Evolutionary conservation across 2,888 invertebrate genomes (phyloP).

Genomic region (Diaperis boleti): DNA sequence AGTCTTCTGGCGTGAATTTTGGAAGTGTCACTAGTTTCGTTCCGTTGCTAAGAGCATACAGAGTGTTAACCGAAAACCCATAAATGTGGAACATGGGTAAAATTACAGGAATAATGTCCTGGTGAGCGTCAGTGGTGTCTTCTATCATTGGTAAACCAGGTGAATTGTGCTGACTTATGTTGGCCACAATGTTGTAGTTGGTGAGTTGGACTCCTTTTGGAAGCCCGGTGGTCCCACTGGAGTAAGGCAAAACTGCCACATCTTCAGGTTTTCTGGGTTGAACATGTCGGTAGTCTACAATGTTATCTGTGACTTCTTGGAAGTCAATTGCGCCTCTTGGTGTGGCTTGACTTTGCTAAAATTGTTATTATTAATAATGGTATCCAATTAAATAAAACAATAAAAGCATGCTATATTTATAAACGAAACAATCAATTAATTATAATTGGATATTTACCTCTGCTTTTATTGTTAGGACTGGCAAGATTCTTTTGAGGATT

Average conservation of each 20-base stretch:
- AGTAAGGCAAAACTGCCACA: constrained; percentile 79
- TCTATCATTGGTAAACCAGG: constrained; percentile 31
- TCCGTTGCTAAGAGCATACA: constrained; percentile 73
- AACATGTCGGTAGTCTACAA: constrained; percentile 66
- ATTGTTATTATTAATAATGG: too few species aligned
- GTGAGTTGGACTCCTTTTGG: constrained; percentile 81
- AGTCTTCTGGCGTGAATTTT: constrained; percentile 79
- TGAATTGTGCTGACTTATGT: constrained; percentile 47
- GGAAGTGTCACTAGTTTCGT: constrained; percentile 77
- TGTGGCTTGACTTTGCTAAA: too few species aligned
- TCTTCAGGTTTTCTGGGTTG: constrained; percentile 68
- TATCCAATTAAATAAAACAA: too few species aligned
- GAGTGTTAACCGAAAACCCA: constrained; percentile 74
- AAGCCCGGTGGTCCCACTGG: constrained; percentile 87
- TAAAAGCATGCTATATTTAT: too few species aligned
- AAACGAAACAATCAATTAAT: too few species aligned
- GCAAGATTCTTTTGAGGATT: too few species aligned
- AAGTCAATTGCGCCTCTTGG: constrained; percentile 72
- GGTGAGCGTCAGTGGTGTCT: constrained; percentile 62
- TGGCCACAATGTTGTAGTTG: constrained; percentile 51
- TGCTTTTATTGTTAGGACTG: too few species aligned
- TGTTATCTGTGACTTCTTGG: constrained; percentile 67
- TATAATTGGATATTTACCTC: too few species aligned
- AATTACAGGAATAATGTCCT: constrained; percentile 77
- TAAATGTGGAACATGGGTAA: constrained; percentile 89